phyloP scores from a whole-genome alignment of 2,113 vertebrate species.

The Mesocricetus auratus region DNA sequence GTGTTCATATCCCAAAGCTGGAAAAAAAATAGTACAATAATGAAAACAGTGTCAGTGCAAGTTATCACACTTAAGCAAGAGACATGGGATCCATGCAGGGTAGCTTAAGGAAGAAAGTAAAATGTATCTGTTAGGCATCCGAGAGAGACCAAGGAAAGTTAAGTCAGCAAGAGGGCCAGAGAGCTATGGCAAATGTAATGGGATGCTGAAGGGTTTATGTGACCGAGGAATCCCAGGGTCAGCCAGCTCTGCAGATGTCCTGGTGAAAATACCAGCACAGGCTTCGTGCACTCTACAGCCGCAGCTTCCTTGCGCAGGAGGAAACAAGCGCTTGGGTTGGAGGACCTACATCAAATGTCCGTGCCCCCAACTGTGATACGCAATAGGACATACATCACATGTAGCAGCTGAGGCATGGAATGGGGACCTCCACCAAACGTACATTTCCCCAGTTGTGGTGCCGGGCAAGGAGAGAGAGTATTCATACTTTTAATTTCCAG shows the following conservation, averaged over 20 bases:
- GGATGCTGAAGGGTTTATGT: rapidly evolving
- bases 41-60: background rate
- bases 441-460: background rate
- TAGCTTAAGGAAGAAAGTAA: background rate
- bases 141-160: background rate
- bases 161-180: too few species aligned
- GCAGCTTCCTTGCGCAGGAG: background rate
- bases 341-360: background rate
- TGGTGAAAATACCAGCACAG: rapidly evolving
- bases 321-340: background rate
- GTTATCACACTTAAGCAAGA: background rate
- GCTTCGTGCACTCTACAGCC: too few species aligned
- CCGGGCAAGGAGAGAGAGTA: rapidly evolving
- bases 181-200: background rate
- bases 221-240: too few species aligned
- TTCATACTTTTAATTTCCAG: background rate
- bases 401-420: too few species aligned
- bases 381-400: background rate
- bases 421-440: background rate
- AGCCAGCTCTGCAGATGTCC: rapidly evolving
- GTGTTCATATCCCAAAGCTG: background rate
- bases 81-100: too few species aligned
- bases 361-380: too few species aligned
- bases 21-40: background rate
- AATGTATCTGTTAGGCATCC: background rate